Conservation (phyloP, 2,797 vertebrate genomes). For the Myotis vivesi region DNA sequence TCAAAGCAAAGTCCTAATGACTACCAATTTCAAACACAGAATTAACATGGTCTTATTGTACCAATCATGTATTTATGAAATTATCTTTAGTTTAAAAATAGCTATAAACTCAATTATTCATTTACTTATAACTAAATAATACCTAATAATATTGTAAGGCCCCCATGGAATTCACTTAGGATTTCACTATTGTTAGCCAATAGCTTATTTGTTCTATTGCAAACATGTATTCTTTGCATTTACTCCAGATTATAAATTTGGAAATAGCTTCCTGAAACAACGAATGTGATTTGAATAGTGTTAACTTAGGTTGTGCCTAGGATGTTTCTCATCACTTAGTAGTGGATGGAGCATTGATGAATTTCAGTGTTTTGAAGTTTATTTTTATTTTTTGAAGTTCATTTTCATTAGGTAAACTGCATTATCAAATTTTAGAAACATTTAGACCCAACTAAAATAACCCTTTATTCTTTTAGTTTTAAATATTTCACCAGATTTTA, state of each 20-base stretch:
- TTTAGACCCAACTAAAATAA: neutral
- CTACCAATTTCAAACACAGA: conserved; percentile 66
- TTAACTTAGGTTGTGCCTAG: neutral
- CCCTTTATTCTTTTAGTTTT: neutral
- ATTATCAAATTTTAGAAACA: conserved; percentile 4
- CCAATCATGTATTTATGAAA: conserved; percentile 63
- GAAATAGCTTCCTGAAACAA: neutral
- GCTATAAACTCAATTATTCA: conserved; percentile 1
- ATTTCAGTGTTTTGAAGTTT: conserved; percentile 31
- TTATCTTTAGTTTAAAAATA: conserved; percentile 53
- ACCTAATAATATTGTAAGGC: conserved; percentile 41
- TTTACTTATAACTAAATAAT: conserved; percentile 11
- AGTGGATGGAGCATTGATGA: neutral
- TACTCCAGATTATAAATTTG: neutral
- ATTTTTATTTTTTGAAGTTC: neutral
- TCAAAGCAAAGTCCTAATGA: conserved; percentile 69
- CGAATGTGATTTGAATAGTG: neutral
- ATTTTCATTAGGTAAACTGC: neutral
- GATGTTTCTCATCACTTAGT: neutral
- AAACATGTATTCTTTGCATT: neutral
- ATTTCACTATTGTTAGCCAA: neutral
- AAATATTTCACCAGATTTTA: neutral
- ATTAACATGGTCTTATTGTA: conserved; percentile 60
- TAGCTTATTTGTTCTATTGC: neutral
- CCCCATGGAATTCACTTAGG: neutral